phyloP scores from a whole-genome alignment of 2,888 invertebrate species.

The Nephrotoma appendiculata region DNA sequence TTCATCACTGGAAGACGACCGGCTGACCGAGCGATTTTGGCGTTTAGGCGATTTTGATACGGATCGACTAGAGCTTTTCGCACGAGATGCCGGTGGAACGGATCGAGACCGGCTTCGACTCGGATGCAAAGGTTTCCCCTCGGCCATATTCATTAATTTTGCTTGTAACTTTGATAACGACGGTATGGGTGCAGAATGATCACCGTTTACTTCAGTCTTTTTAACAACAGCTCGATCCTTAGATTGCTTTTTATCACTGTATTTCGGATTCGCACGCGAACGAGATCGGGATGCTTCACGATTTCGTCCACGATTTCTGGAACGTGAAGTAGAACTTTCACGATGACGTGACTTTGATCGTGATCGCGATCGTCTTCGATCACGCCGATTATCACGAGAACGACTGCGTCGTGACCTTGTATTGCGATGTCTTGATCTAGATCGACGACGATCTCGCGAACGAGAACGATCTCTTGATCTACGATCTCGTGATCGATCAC shows the following conservation, averaged over 20 bases:
- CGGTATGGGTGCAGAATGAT: slow-evolving; percentile 15
- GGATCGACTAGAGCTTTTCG: slow-evolving; percentile 12
- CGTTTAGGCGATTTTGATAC: slow-evolving; percentile 20
- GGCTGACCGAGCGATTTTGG: slow-evolving; percentile 20
- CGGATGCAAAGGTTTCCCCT: slow-evolving; percentile 24
- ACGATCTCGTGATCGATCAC: slow-evolving; percentile 24
- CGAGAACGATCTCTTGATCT: slow-evolving; percentile 25
- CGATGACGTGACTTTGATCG: slow-evolving; percentile 8
- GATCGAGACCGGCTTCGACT: slow-evolving; percentile 16
- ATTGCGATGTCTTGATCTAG: slow-evolving; percentile 18
- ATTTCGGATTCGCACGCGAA: slow-evolving; percentile 15
- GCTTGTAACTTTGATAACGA: slow-evolving; percentile 42
- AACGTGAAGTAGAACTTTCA: slow-evolving; percentile 16
- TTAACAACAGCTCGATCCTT: not conserved
- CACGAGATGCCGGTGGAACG: slow-evolving; percentile 4
- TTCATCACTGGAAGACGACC: slow-evolving; percentile 20
- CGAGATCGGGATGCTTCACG: slow-evolving; percentile 14
- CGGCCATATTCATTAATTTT: slow-evolving; percentile 45
- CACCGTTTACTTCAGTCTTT: slow-evolving; percentile 20
- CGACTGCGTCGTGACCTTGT: slow-evolving; percentile 18
- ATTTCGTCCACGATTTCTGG: slow-evolving; percentile 17
- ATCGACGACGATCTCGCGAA: slow-evolving; percentile 20
- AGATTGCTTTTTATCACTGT: slow-evolving; percentile 3
- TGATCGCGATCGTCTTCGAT: slow-evolving; percentile 10
- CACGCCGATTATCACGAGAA: slow-evolving; percentile 18